These are phyloP conservation scores for Megalops cyprinoides DNA, from an alignment of 2,797 vertebrate genomes.

Conservation along the genomic window DNA sequence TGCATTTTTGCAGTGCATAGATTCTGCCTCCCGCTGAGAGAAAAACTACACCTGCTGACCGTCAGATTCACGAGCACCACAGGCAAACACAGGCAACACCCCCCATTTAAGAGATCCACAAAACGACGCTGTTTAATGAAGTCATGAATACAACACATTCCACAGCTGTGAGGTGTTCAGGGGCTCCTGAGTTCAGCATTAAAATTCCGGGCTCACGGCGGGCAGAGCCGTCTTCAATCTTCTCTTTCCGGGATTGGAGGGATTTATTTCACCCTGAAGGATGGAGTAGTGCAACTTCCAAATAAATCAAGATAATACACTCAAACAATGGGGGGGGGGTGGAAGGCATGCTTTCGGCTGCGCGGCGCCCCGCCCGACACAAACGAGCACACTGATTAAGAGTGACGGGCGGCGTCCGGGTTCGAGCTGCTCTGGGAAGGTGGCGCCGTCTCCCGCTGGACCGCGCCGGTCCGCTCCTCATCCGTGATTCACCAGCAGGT, in stretches of 20 bases:
- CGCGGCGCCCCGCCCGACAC: neutral
- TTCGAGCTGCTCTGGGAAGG: neutral
- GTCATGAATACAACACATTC: slow-evolving; percentile 26
- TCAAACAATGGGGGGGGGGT: slow-evolving; percentile 46
- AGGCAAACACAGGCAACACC: slow-evolving; percentile 3
- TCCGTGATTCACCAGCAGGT: slow-evolving; percentile 64
- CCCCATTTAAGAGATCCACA: slow-evolving; percentile 14
- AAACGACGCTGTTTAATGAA: slow-evolving; percentile 26
- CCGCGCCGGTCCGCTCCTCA: slow-evolving; percentile 52
- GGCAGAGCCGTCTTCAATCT: slow-evolving; percentile 60
- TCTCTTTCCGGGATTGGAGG: slow-evolving; percentile 58
- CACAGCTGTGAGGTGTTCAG: slow-evolving; percentile 18
- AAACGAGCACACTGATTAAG: neutral
- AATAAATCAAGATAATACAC: slow-evolving; percentile 70
- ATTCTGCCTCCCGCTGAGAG: neutral
- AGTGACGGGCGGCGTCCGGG: slow-evolving; percentile 1
- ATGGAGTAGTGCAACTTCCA: slow-evolving; percentile 63
- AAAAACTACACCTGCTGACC: neutral
- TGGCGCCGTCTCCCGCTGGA: slow-evolving; percentile 21
- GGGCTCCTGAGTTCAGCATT: slow-evolving; percentile 24
- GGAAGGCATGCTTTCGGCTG: slow-evolving; percentile 14
- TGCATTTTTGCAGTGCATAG: neutral
- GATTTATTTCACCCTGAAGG: slow-evolving; percentile 68
- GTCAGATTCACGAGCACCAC: slow-evolving; percentile 1
- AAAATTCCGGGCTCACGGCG: slow-evolving; percentile 32